A percentile compares a stretch with the other conserved stretches of the same genome.
Conservation (phyloP, 1,140 invertebrate species). For the Asobara japonica region DNA sequence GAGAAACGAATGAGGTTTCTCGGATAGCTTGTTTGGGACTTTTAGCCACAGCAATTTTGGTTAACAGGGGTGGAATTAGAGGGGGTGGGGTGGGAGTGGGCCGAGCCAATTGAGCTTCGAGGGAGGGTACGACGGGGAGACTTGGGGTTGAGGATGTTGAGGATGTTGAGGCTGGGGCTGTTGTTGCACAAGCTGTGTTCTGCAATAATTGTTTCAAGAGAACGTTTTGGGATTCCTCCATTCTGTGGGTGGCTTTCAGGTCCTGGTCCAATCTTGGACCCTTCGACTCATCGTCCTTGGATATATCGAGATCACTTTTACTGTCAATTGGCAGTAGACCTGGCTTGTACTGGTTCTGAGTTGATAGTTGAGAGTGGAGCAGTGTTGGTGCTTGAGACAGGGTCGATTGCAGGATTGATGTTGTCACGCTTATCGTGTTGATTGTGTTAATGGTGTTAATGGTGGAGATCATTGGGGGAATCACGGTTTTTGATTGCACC, state of each 20-base stretch:
- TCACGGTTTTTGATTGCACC: constrained; percentile 55
- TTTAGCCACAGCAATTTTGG: constrained; percentile 52
- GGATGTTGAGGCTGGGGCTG: constrained; percentile 64
- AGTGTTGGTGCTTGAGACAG: constrained; percentile 59
- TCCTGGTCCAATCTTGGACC: constrained; percentile 32
- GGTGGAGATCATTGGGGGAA: constrained; percentile 52
- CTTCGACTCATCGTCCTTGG: constrained; percentile 56
- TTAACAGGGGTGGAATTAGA: constrained; percentile 60
- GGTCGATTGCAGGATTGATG: constrained; percentile 63
- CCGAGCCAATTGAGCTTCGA: constrained; percentile 78
- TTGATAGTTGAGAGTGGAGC: constrained; percentile 57
- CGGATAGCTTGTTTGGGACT: constrained; percentile 61
- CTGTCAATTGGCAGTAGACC: constrained; percentile 55
- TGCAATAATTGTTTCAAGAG: constrained; percentile 89
- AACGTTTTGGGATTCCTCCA: constrained; percentile 88
- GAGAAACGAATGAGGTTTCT: constrained; percentile 70
- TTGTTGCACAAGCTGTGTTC: constrained; percentile 78
- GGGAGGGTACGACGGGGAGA: constrained; percentile 75
- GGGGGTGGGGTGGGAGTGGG: constrained; percentile 74
- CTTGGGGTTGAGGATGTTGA: constrained; percentile 68
- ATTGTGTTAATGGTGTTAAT: too few relatives aligned
- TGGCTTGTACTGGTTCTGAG: constrained; percentile 55
- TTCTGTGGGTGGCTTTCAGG: constrained; percentile 57
- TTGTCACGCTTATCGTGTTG: constrained; percentile 53
- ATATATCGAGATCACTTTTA: constrained; percentile 55